Evolutionary conservation across 2,797 vertebrate genomes (phyloP).

Genomic region (Kryptolebias ocellatus): DNA sequence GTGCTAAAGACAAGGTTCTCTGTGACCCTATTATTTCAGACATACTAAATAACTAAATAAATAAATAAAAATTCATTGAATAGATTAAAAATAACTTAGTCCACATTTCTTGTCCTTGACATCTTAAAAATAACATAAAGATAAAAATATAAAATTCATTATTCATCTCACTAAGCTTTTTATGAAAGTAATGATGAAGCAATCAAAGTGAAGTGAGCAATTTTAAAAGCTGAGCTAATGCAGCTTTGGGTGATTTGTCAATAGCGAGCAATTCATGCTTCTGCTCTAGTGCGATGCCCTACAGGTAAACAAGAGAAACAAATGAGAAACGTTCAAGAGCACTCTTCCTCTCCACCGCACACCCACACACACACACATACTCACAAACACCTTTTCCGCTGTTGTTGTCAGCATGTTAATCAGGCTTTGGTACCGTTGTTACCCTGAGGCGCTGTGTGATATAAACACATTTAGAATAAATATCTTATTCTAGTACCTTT

Average conservation of each 20-base stretch:
- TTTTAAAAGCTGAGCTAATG: constrained; percentile 62
- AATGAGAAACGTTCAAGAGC: constrained; percentile 57
- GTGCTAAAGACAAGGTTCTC: constrained; percentile 33
- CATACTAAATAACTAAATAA: constrained; percentile 5
- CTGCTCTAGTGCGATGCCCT: constrained; percentile 60
- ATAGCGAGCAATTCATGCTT: constrained; percentile 58
- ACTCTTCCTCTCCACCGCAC: constrained; percentile 48
- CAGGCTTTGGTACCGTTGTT: constrained; percentile 66
- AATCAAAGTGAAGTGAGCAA: constrained; percentile 53
- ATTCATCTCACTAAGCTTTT: constrained; percentile 32
- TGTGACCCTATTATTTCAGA: constrained; percentile 48
- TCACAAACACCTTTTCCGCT: constrained; percentile 50
- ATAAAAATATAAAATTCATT: constrained; percentile 37
- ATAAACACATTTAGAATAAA: constrained; percentile 79
- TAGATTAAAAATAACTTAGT: constrained; percentile 18
- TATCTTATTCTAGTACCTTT: constrained; percentile 74
- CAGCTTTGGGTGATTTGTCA: constrained; percentile 66
- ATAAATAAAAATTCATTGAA: not conserved
- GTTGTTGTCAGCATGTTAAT: constrained; percentile 78
- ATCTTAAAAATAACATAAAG: constrained; percentile 24
- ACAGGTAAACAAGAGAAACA: constrained; percentile 71
- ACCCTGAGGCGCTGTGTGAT: constrained; percentile 70
- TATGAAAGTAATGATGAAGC: constrained; percentile 40
- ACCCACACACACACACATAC: constrained; percentile 9
- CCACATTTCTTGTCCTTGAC: constrained; percentile 24